These are phyloP conservation scores for Corythoichthys intestinalis DNA, from an alignment of 2,113 vertebrate genomes.

Conservation along the genomic window DNA sequence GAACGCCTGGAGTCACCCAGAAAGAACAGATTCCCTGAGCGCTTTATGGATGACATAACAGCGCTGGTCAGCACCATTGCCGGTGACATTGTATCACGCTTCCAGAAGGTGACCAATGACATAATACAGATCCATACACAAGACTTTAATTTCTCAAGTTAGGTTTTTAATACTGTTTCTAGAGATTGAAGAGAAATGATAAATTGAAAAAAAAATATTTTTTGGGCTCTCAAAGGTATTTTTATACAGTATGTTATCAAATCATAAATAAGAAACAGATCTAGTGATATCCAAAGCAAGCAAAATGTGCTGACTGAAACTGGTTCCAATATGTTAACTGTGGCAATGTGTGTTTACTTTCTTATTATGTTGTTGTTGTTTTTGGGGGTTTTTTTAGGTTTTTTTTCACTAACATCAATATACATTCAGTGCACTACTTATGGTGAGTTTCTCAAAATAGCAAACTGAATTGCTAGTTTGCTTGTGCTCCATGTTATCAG, in stretches of 20 bases:
- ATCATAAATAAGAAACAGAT: too few relatives aligned
- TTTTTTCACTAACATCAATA: neutral
- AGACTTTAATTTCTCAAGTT: neutral
- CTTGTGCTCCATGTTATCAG: conserved; percentile 60
- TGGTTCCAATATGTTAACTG: too few relatives aligned
- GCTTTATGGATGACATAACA: conserved; percentile 96
- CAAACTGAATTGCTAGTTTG: neutral
- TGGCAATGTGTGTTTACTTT: neutral
- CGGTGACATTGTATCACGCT: conserved; percentile 88
- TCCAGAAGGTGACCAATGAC: conserved; percentile 87
- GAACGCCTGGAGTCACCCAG: conserved; percentile 90
- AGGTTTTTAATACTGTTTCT: neutral
- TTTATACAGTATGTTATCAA: too few relatives aligned
- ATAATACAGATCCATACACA: neutral
- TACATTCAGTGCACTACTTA: neutral
- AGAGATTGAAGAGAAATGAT: too few relatives aligned
- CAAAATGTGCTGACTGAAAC: too few relatives aligned
- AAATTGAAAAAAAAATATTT: too few relatives aligned
- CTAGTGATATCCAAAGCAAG: too few relatives aligned
- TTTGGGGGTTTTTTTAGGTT: neutral
- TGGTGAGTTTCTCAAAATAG: neutral
- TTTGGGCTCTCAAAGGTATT: too few relatives aligned
- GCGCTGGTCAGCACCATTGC: conserved; percentile 96
- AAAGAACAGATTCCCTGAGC: conserved; percentile 95
- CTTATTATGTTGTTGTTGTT: neutral